Conservation (phyloP, 2,888 invertebrate genomes). For the Vanessa cardui region DNA sequence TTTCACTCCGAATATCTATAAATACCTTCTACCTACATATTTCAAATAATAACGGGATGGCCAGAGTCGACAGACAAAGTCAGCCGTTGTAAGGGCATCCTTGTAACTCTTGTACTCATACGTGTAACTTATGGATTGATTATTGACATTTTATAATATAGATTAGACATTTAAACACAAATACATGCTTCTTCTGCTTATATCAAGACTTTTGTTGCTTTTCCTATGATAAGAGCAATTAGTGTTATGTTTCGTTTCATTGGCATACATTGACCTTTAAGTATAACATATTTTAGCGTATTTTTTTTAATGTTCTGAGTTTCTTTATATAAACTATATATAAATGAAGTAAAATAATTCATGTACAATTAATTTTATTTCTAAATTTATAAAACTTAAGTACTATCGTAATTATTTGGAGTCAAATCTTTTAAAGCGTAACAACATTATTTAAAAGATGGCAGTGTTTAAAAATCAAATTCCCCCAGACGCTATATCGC, state of each 20-base stretch:
- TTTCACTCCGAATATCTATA: constrained; percentile 81
- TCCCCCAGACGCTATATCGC: constrained; percentile 34
- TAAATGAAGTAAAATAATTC: not conserved
- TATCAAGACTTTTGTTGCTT: too few relatives aligned
- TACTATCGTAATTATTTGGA: constrained; percentile 6
- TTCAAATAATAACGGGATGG: constrained; percentile 78
- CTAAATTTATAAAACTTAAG: not conserved
- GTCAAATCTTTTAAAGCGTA: constrained; percentile 11
- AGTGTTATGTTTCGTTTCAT: too few relatives aligned
- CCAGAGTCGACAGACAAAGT: constrained; percentile 58
- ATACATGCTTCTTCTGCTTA: too few relatives aligned
- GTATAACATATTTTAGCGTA: too few relatives aligned
- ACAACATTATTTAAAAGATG: constrained; percentile 22
- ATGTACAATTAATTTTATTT: not conserved
- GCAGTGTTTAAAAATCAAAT: constrained; percentile 38
- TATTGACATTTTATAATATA: not conserved
- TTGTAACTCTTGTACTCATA: not conserved
- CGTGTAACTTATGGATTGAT: not conserved
- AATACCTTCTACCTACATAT: constrained; percentile 79
- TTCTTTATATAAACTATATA: too few relatives aligned
- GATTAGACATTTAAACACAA: too few relatives aligned
- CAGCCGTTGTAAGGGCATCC: constrained; percentile 45
- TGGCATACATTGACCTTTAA: too few relatives aligned
- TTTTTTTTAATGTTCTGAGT: not conserved
- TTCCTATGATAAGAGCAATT: too few relatives aligned